Percentiles rank a stretch among this genome's conserved stretches.
These are phyloP conservation scores for Heliconius himera DNA, from an alignment of 1,140 invertebrate genomes.

Conservation along the genomic window DNA sequence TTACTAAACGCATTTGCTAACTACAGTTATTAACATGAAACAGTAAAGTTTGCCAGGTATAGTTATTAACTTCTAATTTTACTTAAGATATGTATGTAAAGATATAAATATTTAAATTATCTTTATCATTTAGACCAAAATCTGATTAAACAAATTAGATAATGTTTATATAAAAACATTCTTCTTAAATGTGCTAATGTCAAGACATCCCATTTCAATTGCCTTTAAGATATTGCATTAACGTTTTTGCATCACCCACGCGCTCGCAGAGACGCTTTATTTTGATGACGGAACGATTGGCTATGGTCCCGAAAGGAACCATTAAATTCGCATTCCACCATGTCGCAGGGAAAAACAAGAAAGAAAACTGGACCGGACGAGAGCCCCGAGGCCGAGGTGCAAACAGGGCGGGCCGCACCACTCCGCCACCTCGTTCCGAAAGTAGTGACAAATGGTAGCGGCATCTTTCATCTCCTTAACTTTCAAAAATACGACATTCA, in stretches of 20 bases:
- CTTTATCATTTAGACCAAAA: not conserved
- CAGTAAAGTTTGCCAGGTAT: too few relatives aligned
- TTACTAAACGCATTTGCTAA: too few relatives aligned
- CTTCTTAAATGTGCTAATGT: conserved; percentile 35
- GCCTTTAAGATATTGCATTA: conserved; percentile 33
- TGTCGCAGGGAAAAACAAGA: conserved; percentile 40
- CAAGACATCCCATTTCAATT: conserved; percentile 38
- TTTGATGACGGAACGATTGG: conserved; percentile 74
- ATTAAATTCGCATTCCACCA: conserved; percentile 68
- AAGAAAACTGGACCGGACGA: conserved; percentile 44
- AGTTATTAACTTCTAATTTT: too few relatives aligned
- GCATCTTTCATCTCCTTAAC: conserved; percentile 71
- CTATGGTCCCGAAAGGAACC: conserved; percentile 66
- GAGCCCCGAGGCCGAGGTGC: conserved; percentile 52
- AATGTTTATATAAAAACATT: not conserved
- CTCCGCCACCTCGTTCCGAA: conserved; percentile 69
- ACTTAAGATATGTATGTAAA: too few relatives aligned
- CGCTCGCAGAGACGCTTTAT: conserved; percentile 49
- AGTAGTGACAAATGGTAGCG: conserved; percentile 78
- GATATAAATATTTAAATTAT: not conserved
- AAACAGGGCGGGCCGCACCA: conserved; percentile 72
- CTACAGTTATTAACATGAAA: too few relatives aligned
- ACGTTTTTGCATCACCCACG: conserved; percentile 40
- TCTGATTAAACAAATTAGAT: not conserved
- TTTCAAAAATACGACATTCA: conserved; percentile 31